phyloP scores from a whole-genome alignment of 2,113 vertebrate species.

The Aviceda subcristata region DNA sequence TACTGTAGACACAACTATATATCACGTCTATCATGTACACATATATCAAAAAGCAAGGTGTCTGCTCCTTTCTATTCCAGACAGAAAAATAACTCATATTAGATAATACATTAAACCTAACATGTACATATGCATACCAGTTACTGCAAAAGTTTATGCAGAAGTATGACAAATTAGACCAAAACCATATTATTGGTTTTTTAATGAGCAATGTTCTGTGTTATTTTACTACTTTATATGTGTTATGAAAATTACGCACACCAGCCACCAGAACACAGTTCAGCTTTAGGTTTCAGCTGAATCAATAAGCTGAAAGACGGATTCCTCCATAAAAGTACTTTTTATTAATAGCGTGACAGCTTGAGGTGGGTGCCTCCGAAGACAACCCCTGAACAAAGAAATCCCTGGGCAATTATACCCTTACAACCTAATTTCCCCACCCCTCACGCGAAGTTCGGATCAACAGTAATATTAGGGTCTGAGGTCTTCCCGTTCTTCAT shows the following conservation, averaged over 20 bases:
- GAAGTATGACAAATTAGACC: not conserved
- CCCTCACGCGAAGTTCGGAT: fast-evolving
- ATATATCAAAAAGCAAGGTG: not conserved
- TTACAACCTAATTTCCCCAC: not conserved
- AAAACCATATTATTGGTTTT: not conserved
- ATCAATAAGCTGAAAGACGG: not conserved
- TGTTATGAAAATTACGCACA: not conserved
- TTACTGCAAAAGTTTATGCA: not conserved
- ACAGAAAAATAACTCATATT: not conserved
- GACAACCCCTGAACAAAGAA: not conserved
- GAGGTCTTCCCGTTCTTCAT: not conserved
- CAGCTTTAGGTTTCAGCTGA: not conserved
- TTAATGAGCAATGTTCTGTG: not conserved
- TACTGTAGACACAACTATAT: not conserved
- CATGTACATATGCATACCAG: not conserved
- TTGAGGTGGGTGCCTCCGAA: not conserved
- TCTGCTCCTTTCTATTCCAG: not conserved
- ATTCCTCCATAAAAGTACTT: not conserved
- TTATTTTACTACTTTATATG: not conserved
- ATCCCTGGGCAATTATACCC: not conserved
- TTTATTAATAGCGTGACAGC: not conserved
- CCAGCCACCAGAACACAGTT: not conserved
- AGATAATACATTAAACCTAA: not conserved
- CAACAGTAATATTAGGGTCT: not conserved
- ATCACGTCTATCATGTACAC: not conserved